phyloP scores from a whole-genome alignment of 30 jellyfish, hydroid and myxozoan genomes.

The Phacellophora camtschatica region DNA sequence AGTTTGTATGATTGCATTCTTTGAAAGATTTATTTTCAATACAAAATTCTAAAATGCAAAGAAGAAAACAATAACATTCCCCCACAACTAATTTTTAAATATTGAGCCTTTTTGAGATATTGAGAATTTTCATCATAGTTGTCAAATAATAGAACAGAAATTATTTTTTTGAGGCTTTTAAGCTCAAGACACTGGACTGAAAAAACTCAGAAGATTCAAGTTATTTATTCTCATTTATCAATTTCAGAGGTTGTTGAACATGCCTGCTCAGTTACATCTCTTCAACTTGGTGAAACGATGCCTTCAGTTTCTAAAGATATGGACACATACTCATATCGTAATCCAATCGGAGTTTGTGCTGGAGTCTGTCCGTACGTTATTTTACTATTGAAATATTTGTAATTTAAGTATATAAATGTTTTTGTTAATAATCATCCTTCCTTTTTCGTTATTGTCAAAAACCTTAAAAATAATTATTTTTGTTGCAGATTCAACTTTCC shows the following conservation, averaged over 20 bases:
- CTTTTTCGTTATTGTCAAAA: neutral
- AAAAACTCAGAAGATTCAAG: neutral
- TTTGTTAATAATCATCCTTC: neutral
- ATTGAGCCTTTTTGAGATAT: no score
- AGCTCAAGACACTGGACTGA: no score
- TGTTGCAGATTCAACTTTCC: conserved; percentile 93
- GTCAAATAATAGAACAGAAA: no score
- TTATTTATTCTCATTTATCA: neutral
- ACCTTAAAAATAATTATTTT: no score
- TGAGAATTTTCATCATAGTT: no score
- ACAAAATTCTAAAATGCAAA: no score
- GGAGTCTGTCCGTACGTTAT: conserved; percentile 95
- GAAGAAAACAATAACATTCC: no score
- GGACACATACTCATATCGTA: conserved; percentile 96
- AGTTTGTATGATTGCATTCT: no score
- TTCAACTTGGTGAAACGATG: conserved; percentile 88
- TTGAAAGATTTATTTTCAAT: no score
- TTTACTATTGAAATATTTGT: neutral
- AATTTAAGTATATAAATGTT: neutral
- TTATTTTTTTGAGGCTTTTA: no score
- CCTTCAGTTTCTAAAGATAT: conserved; percentile 87
- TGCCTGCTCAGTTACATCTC: conserved; percentile 94
- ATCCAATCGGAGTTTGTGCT: conserved; percentile 97
- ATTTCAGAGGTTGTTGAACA: conserved; percentile 96
- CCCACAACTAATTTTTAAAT: no score